A percentile compares a stretch with the other conserved stretches of the same genome.
These are phyloP conservation scores for Dendrolimus kikuchii DNA, from an alignment of 1,140 invertebrate species.

Conservation along the genomic window DNA sequence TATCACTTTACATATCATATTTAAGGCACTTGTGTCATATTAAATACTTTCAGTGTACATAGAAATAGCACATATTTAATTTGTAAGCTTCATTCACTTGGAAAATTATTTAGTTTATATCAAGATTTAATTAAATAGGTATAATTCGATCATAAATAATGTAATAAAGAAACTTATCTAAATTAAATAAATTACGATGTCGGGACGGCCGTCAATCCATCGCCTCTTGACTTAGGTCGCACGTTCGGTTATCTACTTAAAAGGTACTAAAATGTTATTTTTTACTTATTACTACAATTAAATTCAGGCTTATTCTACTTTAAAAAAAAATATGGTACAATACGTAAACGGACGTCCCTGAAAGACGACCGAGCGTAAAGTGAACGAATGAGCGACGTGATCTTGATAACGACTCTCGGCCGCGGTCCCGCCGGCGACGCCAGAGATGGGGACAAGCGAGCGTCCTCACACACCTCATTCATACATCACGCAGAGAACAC, in stretches of 20 bases:
- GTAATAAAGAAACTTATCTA: slow-evolving; percentile 62
- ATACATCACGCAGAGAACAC: slow-evolving; percentile 26
- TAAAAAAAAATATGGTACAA: slow-evolving; percentile 65
- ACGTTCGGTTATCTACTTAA: slow-evolving; percentile 67
- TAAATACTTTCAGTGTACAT: slow-evolving; percentile 41
- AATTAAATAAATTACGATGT: slow-evolving; percentile 69
- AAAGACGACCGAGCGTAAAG: slow-evolving; percentile 51
- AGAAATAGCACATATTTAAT: slow-evolving; percentile 46
- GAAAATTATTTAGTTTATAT: slow-evolving; percentile 39
- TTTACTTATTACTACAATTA: slow-evolving; percentile 61
- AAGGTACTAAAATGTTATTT: slow-evolving; percentile 64
- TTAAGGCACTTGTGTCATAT: slow-evolving; percentile 46
- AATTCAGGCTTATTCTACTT: slow-evolving; percentile 59
- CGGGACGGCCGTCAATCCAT: slow-evolving; percentile 67
- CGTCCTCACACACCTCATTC: slow-evolving; percentile 39
- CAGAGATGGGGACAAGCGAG: slow-evolving; percentile 70
- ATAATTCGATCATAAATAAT: slow-evolving; percentile 66
- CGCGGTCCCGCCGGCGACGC: slow-evolving; percentile 48
- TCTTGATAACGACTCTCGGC: slow-evolving; percentile 65
- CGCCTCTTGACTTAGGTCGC: slow-evolving; percentile 68
- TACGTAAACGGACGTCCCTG: slow-evolving; percentile 47
- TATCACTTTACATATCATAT: slow-evolving; percentile 33
- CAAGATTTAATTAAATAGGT: slow-evolving; percentile 56
- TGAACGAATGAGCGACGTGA: slow-evolving; percentile 64
- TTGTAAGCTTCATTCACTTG: slow-evolving; percentile 49